Base-by-base conservation (phyloP, 2,888 invertebrate species). In the Chirona hameri region DNA sequence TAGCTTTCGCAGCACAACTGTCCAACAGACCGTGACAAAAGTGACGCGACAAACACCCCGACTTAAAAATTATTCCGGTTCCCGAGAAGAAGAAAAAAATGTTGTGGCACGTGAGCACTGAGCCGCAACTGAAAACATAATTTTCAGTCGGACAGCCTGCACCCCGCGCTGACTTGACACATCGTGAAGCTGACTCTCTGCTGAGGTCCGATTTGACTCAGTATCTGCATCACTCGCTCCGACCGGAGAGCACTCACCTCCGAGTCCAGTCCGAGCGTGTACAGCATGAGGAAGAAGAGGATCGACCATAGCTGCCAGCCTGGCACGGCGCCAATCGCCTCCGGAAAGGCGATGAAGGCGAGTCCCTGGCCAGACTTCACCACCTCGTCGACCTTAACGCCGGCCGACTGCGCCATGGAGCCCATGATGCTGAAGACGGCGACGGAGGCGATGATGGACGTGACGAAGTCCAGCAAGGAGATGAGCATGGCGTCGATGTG, bases 371-470 rank as follows among this genome's bases (percentile, higher is more conserved):
- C 86, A 83, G 84, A 81, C 24, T 81, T 80, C 24, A 82, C 83
- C 81, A 83, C 83, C 60, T 82, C 55, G 48, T 55, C 80, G 3
- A 76, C 85, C 80, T 29, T 27, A 14, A 85, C 83, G 31, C 83
- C 84, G 18, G 83, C 76, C 24, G 83, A 83, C 52, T 82, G 24
- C 3, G 84, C 82, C 84, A 84, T 82, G 27, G 83, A 83, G n/a
- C 84, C 85, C 81, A 85, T 86, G 82, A 94, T 92, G 55, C 93
- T 91, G 89, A 95, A 95, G 82, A 94, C 93, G 4, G 93, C 93
- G 84, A 94, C 92, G 0, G 94, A 94, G 31, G 94, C 94, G 87
- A 93, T 94, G 83, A 94, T 89, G 0, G 93, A 93, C 0, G 94
- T 95, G 85, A 91, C 89, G 85, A 92, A 92, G 88, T 93, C 94